phyloP scores from a whole-genome alignment of 2,113 vertebrate genomes.

The Phrynosoma platyrhinos region DNA sequence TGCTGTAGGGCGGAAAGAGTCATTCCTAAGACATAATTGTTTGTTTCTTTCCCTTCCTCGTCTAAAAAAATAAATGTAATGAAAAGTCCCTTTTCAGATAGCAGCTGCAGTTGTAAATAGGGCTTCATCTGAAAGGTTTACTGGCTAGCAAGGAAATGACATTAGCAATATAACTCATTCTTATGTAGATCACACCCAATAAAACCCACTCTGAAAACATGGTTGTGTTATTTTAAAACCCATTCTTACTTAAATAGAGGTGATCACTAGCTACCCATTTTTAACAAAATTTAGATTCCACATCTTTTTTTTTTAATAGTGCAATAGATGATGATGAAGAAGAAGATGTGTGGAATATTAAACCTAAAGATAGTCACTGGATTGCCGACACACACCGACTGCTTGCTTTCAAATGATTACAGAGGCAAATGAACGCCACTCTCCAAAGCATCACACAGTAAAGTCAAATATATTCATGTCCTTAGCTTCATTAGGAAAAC shows the following conservation, averaged over 20 bases:
- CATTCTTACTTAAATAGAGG: conserved; percentile 13
- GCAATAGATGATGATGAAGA: conserved; percentile 27
- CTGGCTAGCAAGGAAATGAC: conserved; percentile 44
- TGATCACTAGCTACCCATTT: conserved; percentile 22
- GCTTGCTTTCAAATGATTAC: conserved; percentile 27
- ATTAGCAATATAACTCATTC: conserved; percentile 27
- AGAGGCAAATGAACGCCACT: conserved; percentile 33
- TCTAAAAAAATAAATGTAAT: conserved; percentile 49
- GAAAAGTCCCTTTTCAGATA: conserved; percentile 33
- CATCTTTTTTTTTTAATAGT: conserved; percentile 41
- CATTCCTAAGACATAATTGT: conserved; percentile 21
- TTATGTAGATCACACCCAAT: conserved; percentile 24
- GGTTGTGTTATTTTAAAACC: conserved; percentile 26
- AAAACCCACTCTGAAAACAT: neutral
- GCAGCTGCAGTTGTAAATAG: conserved; percentile 46
- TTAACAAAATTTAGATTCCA: conserved; percentile 28
- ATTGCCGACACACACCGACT: conserved; percentile 49
- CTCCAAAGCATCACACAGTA: conserved; percentile 47
- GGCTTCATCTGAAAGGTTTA: conserved; percentile 26
- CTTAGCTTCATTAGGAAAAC: conserved; percentile 58
- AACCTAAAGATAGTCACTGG: conserved; percentile 1
- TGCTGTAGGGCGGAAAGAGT: conserved; percentile 34
- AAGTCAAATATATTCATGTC: conserved; percentile 59
- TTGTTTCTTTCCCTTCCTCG: conserved; percentile 34
- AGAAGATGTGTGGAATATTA: conserved; percentile 44